These are phyloP conservation scores for Hirundichthys speculiger DNA, from an alignment of 2,113 vertebrate species.

Conservation along the genomic window DNA sequence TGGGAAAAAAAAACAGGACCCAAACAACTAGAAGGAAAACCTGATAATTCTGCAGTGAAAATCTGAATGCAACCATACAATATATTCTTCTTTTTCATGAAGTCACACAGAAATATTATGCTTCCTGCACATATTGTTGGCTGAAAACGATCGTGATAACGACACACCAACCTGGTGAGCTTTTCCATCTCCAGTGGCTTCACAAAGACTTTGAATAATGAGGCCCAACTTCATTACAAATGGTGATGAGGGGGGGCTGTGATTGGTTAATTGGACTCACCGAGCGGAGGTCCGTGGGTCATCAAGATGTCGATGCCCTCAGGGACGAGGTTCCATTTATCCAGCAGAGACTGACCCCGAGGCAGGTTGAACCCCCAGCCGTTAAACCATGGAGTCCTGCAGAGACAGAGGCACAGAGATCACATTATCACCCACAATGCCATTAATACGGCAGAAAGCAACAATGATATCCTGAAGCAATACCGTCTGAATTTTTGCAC, in stretches of 20 bases:
- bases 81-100: conserved; percentile 2
- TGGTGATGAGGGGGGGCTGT: conserved; percentile 29
- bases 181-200: conserved; percentile 12
- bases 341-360: conserved; percentile 97
- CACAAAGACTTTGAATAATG: conserved; percentile 38
- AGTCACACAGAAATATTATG: too few species aligned
- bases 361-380: conserved; percentile 99
- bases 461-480: conserved; percentile 13
- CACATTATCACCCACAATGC: conserved; percentile 15
- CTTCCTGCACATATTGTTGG: too few species aligned
- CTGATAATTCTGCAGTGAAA: conserved; percentile 29
- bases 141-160: too few species aligned
- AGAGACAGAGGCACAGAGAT: conserved; percentile 46
- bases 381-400: conserved; percentile 99
- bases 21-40: conserved; percentile 51
- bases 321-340: conserved; percentile 98
- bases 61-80: conserved; percentile 20
- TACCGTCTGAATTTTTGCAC: not conserved
- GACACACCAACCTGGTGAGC: not conserved
- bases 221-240: conserved; percentile 42
- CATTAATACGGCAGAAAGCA: not conserved
- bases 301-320: conserved; percentile 98
- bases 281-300: conserved; percentile 97
- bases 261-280: conserved; percentile 85
- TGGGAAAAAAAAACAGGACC: conserved; percentile 2